Evolutionary conservation across 1,140 invertebrate species (phyloP).

Genomic region (Sitobion miscanthi): DNA sequence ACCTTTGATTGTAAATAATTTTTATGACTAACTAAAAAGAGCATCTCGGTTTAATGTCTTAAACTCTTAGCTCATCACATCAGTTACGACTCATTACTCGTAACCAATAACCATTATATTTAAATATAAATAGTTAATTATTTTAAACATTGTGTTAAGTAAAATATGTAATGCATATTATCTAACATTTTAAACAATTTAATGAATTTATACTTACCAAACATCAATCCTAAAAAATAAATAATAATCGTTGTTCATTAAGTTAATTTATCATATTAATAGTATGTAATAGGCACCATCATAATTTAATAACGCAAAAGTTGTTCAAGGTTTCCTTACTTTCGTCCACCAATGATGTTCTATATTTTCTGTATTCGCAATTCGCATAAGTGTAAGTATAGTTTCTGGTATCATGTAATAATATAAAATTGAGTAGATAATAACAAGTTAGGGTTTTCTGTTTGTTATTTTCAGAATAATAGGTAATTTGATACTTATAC

Average conservation of each 20-base stretch:
- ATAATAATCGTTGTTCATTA: not conserved
- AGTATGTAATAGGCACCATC: not conserved
- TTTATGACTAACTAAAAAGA: not conserved
- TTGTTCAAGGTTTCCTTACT: not conserved
- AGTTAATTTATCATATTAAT: not conserved
- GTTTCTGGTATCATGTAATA: not conserved
- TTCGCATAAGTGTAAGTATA: not conserved
- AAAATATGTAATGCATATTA: no score
- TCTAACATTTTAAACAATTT: not conserved
- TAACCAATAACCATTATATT: no score
- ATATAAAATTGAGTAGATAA: not conserved
- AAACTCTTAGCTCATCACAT: not conserved
- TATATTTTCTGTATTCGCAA: not conserved
- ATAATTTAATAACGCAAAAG: not conserved
- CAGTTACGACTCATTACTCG: not conserved
- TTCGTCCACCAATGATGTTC: not conserved
- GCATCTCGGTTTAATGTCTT: not conserved
- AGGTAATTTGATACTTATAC: slow-evolving; percentile 6
- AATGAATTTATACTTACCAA: not conserved
- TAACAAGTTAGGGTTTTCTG: not conserved
- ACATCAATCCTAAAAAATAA: not conserved
- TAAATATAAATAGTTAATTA: no score
- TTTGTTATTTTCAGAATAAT: not conserved
- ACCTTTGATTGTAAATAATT: no score
- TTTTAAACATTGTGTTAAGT: no score